Evolutionary conservation across 2,797 vertebrate genomes (phyloP), one percentile per base, ranked within the genome.

Genomic region (Notolepis coatsorum): DNA sequence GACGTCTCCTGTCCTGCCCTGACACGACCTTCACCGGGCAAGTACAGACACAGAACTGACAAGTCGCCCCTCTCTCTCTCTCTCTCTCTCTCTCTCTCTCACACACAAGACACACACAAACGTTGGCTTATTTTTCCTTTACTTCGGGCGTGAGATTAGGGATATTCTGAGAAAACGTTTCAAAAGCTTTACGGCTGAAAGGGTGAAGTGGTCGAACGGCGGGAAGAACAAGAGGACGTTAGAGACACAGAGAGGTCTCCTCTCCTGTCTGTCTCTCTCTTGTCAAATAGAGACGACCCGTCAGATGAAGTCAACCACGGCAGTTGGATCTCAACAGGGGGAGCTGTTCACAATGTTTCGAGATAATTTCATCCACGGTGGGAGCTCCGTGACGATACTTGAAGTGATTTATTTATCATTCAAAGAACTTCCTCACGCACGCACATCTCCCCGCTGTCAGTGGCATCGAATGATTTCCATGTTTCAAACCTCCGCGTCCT

Each of bases 261-360:
- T n/a, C n/a, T n/a, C n/a, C n/a, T 17, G n/a, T 42, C 39, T 18
- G 8, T 23, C 12, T 1, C 41, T 43, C 3, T 10, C 3, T 23
- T 21, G 7, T 23, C 5, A n/a, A 12, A 43, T 23, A 43, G 9
- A 23, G n/a, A n/a, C n/a, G n/a, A n/a, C 1, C 41, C 41, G 10
- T 12, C n/a, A 23, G 4, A 12, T 21, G 4, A 15, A 9, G 7
- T 4, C 5, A 1, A 7, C 12, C 9, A 21, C 23, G 31, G 3
- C 20, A n/a, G n/a, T 13, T 39, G 13, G 4, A 64, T 58, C 64
- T 80, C 82, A 78, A 77, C 38, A 84, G 79, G 76, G 79, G 77
- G 82, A 71, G 79, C 77, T 69, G 56, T 80, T 75, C 20, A 62
- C 76, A 84, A 60, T 69, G 43, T n/a, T 13, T 45, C n/a, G 7